Evolutionary conservation across 2,888 invertebrate genomes (phyloP), one percentile per base, ranked within the genome.

Genomic region (Pyrrhosoma nymphula): DNA sequence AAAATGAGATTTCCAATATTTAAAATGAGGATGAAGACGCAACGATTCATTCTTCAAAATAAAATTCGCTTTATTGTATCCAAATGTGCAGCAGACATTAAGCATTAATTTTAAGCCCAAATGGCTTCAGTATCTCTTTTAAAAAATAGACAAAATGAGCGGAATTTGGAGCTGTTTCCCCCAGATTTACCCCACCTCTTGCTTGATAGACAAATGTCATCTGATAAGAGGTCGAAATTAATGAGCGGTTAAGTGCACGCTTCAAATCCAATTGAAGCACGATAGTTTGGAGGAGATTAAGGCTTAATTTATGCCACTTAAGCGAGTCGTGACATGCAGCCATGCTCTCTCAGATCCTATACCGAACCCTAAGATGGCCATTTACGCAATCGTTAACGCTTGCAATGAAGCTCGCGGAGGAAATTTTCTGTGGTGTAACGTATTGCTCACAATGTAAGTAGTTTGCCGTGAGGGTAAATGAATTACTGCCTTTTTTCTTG

Each of bases 201-300:
- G 55, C 69, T 16, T 69, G 26, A 35, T 35, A 93, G 93, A 93
- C 63, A 47, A 75, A 39, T 63, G 93, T 20, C 39, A 91, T 91
- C 91, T 91, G 91, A 91, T 91, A 63, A n/a, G 35, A 26, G 63
- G 39, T 0, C 35, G 91, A 63, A 63, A 91, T 91, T 91, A 91
- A 91, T 63, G 91, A 91, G 91, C 26, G 91, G 39, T 63, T 91
- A 93, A 93, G 60, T 30, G 93, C 30, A 69, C 69, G 69, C n/a
- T 93, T 69, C 69, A 47, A 93, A 75, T 93, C 69, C 93, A 69
- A n/a, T 69, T n/a, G 69, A 93, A 18, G n/a, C 75, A 39, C 75
- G 93, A 93, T 93, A 69, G 63, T 93, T 93, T n/a, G 93, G n/a
- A 55, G 63, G 47, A 93, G 93, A 93, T 93, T 69, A 69, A 63